Percentiles rank a stretch among this genome's conserved stretches.
phyloP scores from a whole-genome alignment of 2,888 invertebrate species.

The Criorhina ranunculi region DNA sequence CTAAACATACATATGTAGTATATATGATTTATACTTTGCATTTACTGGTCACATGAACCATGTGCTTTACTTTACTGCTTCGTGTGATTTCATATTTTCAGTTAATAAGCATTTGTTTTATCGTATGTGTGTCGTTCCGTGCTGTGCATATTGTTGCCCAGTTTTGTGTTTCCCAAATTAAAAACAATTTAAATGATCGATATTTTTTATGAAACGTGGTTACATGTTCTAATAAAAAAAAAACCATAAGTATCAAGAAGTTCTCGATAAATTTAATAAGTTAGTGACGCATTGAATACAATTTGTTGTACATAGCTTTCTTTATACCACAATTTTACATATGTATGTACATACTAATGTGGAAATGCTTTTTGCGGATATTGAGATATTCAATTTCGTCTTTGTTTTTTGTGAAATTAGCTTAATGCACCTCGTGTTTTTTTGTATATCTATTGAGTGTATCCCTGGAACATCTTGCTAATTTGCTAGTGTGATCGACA shows the following conservation, averaged over 20 bases:
- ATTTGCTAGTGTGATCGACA: neutral
- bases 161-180: constrained; percentile 3
- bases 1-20: constrained; percentile 1
- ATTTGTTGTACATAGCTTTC: constrained; percentile 26
- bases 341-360: constrained; percentile 17
- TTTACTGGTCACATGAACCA: constrained; percentile 59
- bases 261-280: constrained; percentile 35
- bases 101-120: constrained; percentile 29
- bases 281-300: constrained; percentile 54
- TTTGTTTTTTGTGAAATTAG: neutral
- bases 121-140: constrained; percentile 3
- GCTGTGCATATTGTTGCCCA: constrained; percentile 15
- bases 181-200: constrained; percentile 19
- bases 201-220: constrained; percentile 16
- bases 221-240: neutral
- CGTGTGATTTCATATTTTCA: constrained; percentile 58
- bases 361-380: constrained; percentile 46
- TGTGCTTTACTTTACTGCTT: constrained; percentile 60
- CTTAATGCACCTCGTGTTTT: neutral
- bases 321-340: constrained; percentile 21
- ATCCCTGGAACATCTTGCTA: neutral
- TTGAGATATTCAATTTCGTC: constrained; percentile 35
- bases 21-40: constrained; percentile 18
- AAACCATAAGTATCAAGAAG: neutral
- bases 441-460: neutral